phyloP scores from a whole-genome alignment of 2,888 invertebrate genomes.

The Alentia gelatinosa region DNA sequence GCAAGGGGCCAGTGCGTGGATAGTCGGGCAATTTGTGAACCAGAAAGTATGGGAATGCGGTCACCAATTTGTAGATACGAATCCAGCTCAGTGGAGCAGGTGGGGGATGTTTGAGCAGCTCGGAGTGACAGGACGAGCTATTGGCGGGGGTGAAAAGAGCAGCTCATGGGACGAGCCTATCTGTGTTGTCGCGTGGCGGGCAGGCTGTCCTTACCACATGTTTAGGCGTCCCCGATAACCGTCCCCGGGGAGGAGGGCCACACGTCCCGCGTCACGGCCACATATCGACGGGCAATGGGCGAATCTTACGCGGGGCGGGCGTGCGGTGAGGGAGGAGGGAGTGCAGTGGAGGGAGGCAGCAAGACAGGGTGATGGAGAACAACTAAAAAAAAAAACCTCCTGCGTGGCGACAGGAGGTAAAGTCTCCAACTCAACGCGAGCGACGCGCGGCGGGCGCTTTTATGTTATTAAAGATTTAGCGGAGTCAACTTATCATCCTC shows the following conservation, averaged over 20 bases:
- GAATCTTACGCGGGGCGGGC: neutral
- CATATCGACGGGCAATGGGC: neutral
- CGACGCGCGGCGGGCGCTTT: neutral
- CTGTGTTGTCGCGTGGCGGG: neutral
- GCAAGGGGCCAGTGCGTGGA: no score
- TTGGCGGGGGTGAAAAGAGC: no score
- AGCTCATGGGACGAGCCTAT: neutral
- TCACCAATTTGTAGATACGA: no score
- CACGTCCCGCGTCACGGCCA: neutral
- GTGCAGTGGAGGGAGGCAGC: neutral
- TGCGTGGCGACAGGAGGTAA: neutral
- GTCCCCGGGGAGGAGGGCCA: neutral
- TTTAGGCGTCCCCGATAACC: neutral
- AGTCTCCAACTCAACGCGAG: neutral
- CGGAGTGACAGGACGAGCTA: no score
- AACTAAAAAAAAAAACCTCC: neutral
- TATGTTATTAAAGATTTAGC: constrained; percentile 48
- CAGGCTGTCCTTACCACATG: neutral
- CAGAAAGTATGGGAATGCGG: no score
- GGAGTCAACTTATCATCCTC: constrained; percentile 43
- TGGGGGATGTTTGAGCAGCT: no score
- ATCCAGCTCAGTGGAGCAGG: no score
- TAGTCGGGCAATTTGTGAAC: no score
- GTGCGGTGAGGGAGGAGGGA: neutral
- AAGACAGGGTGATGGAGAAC: neutral